Base-by-base conservation (phyloP, 2,888 invertebrate species). In the Torymus tubicola region DNA sequence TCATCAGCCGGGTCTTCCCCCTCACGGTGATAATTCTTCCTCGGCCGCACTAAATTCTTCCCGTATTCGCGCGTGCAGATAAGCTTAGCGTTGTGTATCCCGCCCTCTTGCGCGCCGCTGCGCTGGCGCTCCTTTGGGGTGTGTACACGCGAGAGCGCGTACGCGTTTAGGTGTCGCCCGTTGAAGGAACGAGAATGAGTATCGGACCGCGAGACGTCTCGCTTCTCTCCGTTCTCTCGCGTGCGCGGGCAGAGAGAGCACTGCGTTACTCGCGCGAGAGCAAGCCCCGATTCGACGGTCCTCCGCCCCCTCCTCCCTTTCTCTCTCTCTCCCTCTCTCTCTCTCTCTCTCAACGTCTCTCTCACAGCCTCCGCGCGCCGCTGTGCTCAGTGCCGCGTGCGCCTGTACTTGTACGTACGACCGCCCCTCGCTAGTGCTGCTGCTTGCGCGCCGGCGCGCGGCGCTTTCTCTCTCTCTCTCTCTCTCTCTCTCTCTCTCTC, bases 171-270 rank as follows among this genome's bases (percentile, higher is more conserved):
- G 42, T 42, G 42, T 31, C 64, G 64, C 31, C 42, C 16, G 31
- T 21, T 24, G n/a, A 64, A 50, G 42, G 50, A 42, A 42, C n/a
- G 61, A 12, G 21, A 24, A 53, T 55, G 42, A 42, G 42, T 42
- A 42, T 8, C 8, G 42, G 42, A 42, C 5, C 42, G 42, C 8
- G 42, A 63, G 42, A 42, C 42, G 42, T 24, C 65, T 57, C 61
- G 78, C 69, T 63, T 68, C 83, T 84, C 81, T 84, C 85, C 84
- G 68, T 86, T 85, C 84, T 84, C 86, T 85, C 87, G 86, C 86
- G 80, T 84, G 16, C 87, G 87, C 87, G 86, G 86, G 85, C 84
- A 87, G 86, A 85, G 86, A 85, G 86, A 87, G 85, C 85, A 87
- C 87, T 87, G 87, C 86, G 87, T 61, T 63, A 50, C 76, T 70